Conservation (phyloP, 1,140 invertebrate species). For the Acyrthosiphon pisum region DNA sequence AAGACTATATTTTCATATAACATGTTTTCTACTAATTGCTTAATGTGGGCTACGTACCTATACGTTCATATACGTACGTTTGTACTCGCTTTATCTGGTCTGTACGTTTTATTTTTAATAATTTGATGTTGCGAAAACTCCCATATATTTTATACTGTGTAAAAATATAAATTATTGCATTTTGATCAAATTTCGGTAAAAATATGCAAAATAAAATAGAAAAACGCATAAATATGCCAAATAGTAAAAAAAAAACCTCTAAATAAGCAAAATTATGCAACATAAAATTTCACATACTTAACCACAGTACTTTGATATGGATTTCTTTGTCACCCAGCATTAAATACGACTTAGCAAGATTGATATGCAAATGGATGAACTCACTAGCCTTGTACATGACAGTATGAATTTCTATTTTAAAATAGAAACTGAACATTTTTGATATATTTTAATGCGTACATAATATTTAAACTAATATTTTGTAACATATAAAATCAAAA, state of each 20-base stretch:
- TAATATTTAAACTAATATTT: no score
- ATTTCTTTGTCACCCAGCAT: background rate
- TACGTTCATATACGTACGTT: background rate
- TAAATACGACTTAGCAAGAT: no score
- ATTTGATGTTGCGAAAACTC: conserved; percentile 13
- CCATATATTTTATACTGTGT: background rate
- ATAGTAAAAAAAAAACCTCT: background rate
- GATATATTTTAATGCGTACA: no score
- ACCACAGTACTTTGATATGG: background rate
- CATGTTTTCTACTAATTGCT: no score
- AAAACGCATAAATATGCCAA: conserved; percentile 13
- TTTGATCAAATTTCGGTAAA: background rate
- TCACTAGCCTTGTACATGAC: no score
- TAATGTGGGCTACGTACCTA: background rate
- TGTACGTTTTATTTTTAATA: background rate
- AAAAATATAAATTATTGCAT: background rate
- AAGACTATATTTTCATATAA: background rate
- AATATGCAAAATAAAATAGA: background rate
- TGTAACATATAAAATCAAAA: no score
- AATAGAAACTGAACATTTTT: no score
- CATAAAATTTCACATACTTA: background rate
- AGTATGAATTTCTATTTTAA: no score
- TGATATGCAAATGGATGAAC: background rate
- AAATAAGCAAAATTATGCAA: background rate
- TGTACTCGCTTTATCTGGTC: background rate